These are phyloP conservation scores for Onychostoma macrolepis DNA, from an alignment of 2,113 vertebrate genomes.

Conservation along the genomic window DNA sequence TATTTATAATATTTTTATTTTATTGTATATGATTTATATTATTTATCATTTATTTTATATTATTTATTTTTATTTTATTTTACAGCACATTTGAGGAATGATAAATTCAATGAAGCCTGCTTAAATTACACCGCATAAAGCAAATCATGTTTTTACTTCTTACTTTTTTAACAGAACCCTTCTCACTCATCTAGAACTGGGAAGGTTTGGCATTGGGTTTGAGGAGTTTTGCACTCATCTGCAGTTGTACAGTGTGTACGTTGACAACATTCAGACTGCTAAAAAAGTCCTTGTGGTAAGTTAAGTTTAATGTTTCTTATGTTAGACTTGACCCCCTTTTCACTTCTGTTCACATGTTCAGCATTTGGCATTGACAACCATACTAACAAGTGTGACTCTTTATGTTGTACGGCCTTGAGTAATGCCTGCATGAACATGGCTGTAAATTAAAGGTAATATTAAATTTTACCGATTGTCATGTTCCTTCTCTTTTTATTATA, in stretches of 20 bases:
- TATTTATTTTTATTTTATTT: background rate
- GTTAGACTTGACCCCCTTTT: background rate
- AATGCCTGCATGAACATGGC: background rate
- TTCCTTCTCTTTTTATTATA: background rate
- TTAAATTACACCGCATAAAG: background rate
- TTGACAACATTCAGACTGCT: slow-evolving; percentile 81
- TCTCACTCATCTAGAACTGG: slow-evolving; percentile 80
- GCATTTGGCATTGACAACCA: background rate
- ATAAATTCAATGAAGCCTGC: background rate
- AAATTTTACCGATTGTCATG: background rate
- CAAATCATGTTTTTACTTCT: background rate
- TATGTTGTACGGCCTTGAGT: background rate
- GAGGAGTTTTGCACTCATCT: slow-evolving; percentile 81
- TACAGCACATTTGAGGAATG: background rate
- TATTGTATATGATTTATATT: too few species aligned
- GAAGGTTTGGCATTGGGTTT: slow-evolving; percentile 73
- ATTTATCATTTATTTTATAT: background rate
- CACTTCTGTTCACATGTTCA: background rate
- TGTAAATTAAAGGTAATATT: background rate
- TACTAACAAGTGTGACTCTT: background rate
- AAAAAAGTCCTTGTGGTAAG: slow-evolving; percentile 82
- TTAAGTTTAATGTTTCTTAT: background rate
- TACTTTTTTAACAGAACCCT: slow-evolving; percentile 64
- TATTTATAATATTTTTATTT: too few species aligned
- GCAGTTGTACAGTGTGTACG: slow-evolving; percentile 75